These are phyloP conservation scores for Lissonota sp. DNA, from an alignment of 2,888 invertebrate species.

Conservation along the genomic window DNA sequence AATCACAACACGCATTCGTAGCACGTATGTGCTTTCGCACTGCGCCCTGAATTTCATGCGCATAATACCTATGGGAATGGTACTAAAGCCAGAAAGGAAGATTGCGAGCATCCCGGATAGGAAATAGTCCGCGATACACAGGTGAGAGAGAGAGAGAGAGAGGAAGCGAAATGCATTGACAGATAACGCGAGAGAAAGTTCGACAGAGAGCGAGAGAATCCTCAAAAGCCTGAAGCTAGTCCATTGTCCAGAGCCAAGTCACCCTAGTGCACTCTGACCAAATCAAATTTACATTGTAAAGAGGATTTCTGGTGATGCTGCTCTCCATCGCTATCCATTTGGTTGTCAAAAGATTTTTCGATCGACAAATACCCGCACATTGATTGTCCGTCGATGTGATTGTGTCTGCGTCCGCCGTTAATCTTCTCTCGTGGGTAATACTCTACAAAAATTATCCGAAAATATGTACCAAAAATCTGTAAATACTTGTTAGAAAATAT, in stretches of 20 bases:
- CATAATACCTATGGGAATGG: conserved; percentile 11
- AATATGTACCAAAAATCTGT: too few species aligned
- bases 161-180: too few species aligned
- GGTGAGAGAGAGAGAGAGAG: conserved; percentile 3
- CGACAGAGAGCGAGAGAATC: conserved; percentile 13
- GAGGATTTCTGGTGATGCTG: conserved; percentile 24
- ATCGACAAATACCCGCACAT: conserved; percentile 47
- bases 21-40: conserved; percentile 22
- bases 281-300: conserved; percentile 63
- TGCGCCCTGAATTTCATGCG: conserved; percentile 9
- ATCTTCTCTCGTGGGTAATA: too few species aligned
- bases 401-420: not conserved
- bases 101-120: conserved; percentile 14
- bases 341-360: conserved; percentile 47
- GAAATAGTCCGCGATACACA: conserved; percentile 3
- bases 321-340: conserved; percentile 15
- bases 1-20: conserved; percentile 33
- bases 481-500: too few species aligned
- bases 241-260: conserved; percentile 56
- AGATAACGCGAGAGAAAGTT: not conserved
- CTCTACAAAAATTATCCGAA: too few species aligned
- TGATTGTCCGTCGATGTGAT: conserved; percentile 43
- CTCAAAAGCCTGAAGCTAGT: conserved; percentile 40
- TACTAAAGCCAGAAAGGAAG: not conserved
- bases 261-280: conserved; percentile 52